phyloP scores from a whole-genome alignment of 30 jellyfish, hydroid and myxozoan genomes.

The Cassiopea andromeda region DNA sequence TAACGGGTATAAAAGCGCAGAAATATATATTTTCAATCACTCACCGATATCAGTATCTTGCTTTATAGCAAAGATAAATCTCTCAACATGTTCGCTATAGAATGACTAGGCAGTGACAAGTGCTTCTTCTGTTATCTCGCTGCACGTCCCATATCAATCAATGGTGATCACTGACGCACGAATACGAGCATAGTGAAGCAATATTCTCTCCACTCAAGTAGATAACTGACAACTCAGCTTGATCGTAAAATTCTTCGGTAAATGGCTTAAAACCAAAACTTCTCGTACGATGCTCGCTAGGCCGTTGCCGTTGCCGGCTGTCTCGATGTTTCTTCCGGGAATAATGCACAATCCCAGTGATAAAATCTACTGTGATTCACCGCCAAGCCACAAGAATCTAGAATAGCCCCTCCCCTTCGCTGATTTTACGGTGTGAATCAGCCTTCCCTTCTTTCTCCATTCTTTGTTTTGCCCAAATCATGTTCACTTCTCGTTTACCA shows the following conservation, averaged over 20 bases:
- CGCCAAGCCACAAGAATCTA: neutral
- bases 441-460: neutral
- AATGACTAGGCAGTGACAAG: neutral
- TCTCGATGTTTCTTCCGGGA: slow-evolving; percentile 25
- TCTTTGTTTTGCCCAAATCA: slow-evolving; percentile 1
- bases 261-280: too few relatives aligned
- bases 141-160: neutral
- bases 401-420: neutral
- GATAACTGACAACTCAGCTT: neutral
- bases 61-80: too few relatives aligned
- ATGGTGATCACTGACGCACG: neutral
- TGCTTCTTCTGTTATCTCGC: neutral
- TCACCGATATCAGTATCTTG: too few relatives aligned
- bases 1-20: too few relatives aligned
- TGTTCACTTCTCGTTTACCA: neutral
- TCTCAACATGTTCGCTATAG: too few relatives aligned
- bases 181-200: neutral
- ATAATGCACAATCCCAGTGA: neutral
- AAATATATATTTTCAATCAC: too few relatives aligned
- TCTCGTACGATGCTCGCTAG: too few relatives aligned
- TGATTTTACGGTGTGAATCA: slow-evolving; percentile 5
- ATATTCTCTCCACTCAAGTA: neutral
- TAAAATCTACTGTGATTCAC: neutral
- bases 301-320: neutral
- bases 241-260: neutral